A percentile compares a stretch with the other conserved stretches of the same genome.
phyloP scores from a whole-genome alignment of 1,140 invertebrate species.

The Xylocopa sonorina region DNA sequence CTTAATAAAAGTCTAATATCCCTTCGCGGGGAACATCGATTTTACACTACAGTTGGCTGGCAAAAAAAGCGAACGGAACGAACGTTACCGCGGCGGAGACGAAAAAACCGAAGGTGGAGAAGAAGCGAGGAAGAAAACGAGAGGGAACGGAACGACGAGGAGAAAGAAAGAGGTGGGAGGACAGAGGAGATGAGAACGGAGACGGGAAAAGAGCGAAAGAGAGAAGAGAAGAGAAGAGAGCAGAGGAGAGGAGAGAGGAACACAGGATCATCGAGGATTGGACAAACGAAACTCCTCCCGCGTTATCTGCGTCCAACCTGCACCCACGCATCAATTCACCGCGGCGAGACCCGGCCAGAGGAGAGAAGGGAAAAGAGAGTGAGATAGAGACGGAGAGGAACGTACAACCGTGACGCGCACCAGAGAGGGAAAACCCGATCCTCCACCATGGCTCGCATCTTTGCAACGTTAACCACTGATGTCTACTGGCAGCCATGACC shows the following conservation, averaged over 20 bases:
- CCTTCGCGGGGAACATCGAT: too few species aligned
- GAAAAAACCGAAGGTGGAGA: too few species aligned
- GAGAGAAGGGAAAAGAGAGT: conserved; percentile 20
- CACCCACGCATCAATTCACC: conserved; percentile 75
- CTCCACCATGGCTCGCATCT: conserved; percentile 40
- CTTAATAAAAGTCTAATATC: too few species aligned
- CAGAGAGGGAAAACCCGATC: conserved; percentile 40
- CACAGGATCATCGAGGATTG: conserved; percentile 79
- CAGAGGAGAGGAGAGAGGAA: conserved; percentile 56
- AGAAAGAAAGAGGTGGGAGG: conserved; percentile 8
- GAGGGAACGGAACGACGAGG: conserved; percentile 2
- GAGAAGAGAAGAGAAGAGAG: conserved; percentile 22
- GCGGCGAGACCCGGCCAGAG: conserved; percentile 12
- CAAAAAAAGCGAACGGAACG: too few species aligned
- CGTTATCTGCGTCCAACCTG: conserved; percentile 75
- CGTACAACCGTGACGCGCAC: too few species aligned
- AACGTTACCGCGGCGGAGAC: too few species aligned
- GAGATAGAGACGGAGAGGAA: conserved; percentile 14
- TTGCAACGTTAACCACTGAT: conserved; percentile 9
- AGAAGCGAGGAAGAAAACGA: not conserved
- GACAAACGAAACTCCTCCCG: conserved; percentile 80
- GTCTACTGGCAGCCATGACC: conserved; percentile 62
- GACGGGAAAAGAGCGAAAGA: conserved; percentile 6
- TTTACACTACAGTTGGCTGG: too few species aligned
- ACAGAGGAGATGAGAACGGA: not conserved